Evolutionary conservation across 2,797 vertebrate genomes (phyloP).

Genomic region (Sphaeramia orbicularis): DNA sequence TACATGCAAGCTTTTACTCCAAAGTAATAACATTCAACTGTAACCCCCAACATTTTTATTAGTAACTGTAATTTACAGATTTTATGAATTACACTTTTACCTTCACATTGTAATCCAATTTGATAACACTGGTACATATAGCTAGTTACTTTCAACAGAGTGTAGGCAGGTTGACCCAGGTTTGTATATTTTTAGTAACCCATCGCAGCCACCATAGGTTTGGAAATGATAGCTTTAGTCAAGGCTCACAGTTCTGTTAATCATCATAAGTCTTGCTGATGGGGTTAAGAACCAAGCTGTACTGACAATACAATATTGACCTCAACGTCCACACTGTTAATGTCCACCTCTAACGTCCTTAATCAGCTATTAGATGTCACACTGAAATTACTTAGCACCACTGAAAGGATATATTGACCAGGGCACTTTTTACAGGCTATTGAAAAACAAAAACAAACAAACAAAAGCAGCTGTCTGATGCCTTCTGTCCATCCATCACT

Average conservation of each 20-base stretch:
- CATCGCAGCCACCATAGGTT: constrained; percentile 3
- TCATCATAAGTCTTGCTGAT: constrained; percentile 65
- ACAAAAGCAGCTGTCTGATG: constrained; percentile 46
- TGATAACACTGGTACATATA: too few species aligned
- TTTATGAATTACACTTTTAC: too few species aligned
- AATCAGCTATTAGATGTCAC: constrained; percentile 61
- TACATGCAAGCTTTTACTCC: too few species aligned
- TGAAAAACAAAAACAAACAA: constrained; percentile 10
- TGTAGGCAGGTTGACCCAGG: constrained; percentile 27
- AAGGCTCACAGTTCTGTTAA: constrained; percentile 49
- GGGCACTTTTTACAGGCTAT: constrained; percentile 42
- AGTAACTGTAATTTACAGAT: too few species aligned
- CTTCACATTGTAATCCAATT: too few species aligned
- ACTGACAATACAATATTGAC: constrained; percentile 61
- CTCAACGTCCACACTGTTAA: constrained; percentile 36
- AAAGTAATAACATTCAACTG: too few species aligned
- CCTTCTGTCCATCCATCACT: constrained; percentile 56
- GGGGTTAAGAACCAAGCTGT: constrained; percentile 48
- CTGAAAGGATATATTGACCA: constrained; percentile 63
- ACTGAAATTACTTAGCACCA: constrained; percentile 55
- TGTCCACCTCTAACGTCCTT: constrained; percentile 46
- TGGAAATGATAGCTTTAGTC: constrained; percentile 60
- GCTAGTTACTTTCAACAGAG: too few species aligned
- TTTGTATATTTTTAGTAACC: constrained; percentile 45
- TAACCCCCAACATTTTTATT: too few species aligned